Evolutionary conservation across 2,113 vertebrate genomes (phyloP), one percentile per base, ranked within the genome.

Genomic region (Phylloscopus whistleri): DNA sequence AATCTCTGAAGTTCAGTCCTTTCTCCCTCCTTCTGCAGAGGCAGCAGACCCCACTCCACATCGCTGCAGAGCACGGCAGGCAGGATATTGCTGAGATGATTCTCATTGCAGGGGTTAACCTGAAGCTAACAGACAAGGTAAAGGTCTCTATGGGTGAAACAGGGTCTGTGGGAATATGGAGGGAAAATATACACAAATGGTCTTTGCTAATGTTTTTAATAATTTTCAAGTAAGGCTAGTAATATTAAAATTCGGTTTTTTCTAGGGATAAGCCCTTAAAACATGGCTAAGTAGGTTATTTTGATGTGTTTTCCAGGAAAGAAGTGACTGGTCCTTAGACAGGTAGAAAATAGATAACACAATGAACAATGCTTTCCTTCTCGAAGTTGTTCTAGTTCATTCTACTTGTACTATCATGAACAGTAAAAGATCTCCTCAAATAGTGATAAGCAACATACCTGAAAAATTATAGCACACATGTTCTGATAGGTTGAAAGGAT

Each of bases 11-110:
- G 51, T 39, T 8, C 10, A 35, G 28, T 33, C 35, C 39, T 90
- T 81, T 77, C 27, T 10, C 52, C 7, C 44, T 77, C 43, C 51
- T 37, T 37, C 48, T 87, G 72, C 90, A 99, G 99, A 98, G 99
- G 94, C 98, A 98, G 95, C 99, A 99, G 97, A 99, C 98, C 0
- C 96, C 98, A 0, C 97, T 99, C 33, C 99, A 99, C 93, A 97
- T 99, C 0, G 98, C 99, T 7, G 98, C 98, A 0, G 99, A 99
- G 88, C 97, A 98, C 0, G 98, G 98, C 62, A 92, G 98, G 58
- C 98, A 99, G 84, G 98, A 98, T 83, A 96, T 98, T 28, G 99
- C 98, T 0, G 99, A 99, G 95, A 98, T 99, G 97, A 98, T 99
- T 85, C 98, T 99, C 23, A 69, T 98, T 8, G 97, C 98, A 14